Evolutionary conservation across 2,888 invertebrate species (phyloP).

Genomic region (Leuctra nigra): DNA sequence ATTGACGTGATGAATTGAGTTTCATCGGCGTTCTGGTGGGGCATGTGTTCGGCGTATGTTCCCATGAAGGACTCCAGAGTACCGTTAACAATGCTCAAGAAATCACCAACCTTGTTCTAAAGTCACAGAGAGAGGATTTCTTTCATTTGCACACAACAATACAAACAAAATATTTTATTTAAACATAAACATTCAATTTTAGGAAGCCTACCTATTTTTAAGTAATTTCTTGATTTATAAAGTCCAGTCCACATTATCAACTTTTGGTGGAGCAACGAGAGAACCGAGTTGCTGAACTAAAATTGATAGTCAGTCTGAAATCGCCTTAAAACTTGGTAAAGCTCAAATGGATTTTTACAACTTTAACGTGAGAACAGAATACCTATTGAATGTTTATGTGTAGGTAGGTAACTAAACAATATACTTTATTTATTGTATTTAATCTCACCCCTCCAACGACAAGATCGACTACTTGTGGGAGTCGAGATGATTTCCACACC

Average conservation of each 20-base stretch:
- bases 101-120: conserved; percentile 37
- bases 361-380: too few species aligned
- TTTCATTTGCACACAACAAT: too few species aligned
- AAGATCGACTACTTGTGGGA: conserved; percentile 36
- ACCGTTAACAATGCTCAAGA: conserved; percentile 38
- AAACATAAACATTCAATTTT: too few species aligned
- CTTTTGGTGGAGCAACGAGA: too few species aligned
- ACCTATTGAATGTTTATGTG: background rate
- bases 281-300: too few species aligned
- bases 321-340: too few species aligned
- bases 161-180: too few species aligned
- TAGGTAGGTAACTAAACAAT: background rate
- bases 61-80: conserved; percentile 39
- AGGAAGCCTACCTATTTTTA: too few species aligned
- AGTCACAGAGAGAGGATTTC: conserved; percentile 30
- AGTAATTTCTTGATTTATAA: too few species aligned
- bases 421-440: conserved; percentile 2
- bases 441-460: conserved; percentile 38
- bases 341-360: too few species aligned
- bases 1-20: conserved; percentile 39
- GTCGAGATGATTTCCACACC: conserved; percentile 39
- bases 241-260: too few species aligned
- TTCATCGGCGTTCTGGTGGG: conserved; percentile 37
- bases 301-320: too few species aligned
- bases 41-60: conserved; percentile 36